A percentile compares a stretch with the other conserved stretches of the same genome.
Evolutionary conservation across 2,797 vertebrate species (phyloP).

Genomic region (Crocodylus rhombifer): DNA sequence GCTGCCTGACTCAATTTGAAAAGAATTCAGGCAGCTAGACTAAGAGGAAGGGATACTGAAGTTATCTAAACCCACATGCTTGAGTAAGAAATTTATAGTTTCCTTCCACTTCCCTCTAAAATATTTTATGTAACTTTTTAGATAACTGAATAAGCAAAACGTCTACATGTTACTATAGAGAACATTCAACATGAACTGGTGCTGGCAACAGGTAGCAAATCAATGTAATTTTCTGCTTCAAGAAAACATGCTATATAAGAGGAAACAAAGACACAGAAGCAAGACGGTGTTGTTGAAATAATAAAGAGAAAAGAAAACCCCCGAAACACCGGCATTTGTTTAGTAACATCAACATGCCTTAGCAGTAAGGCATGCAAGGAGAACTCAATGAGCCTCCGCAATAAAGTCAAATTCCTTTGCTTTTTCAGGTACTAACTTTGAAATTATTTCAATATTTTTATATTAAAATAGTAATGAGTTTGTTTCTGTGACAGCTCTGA

Average conservation of each 20-base stretch:
- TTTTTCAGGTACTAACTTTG: not conserved
- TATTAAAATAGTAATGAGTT: rapidly evolving
- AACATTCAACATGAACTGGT: not conserved
- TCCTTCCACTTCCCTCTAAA: not conserved
- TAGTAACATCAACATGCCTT: not conserved
- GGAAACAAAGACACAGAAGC: not conserved
- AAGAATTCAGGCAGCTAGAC: not conserved
- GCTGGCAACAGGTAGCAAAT: not conserved
- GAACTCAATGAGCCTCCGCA: not conserved
- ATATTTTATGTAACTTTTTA: not conserved
- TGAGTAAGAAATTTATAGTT: not conserved
- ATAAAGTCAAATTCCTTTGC: not conserved
- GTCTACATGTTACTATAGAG: not conserved
- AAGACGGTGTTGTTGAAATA: not conserved
- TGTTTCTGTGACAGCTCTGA: rapidly evolving
- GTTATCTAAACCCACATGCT: not conserved
- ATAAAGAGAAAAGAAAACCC: too few species aligned
- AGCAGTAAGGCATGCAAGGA: not conserved
- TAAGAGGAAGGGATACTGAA: not conserved
- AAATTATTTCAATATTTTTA: not conserved
- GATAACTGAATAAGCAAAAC: not conserved
- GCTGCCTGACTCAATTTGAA: not conserved
- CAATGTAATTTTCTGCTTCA: not conserved
- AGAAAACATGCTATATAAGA: not conserved
- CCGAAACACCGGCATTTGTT: not conserved